These are phyloP conservation scores for Pteronotus mesoamericanus DNA, from an alignment of 2,797 vertebrate genomes.

Conservation along the genomic window DNA sequence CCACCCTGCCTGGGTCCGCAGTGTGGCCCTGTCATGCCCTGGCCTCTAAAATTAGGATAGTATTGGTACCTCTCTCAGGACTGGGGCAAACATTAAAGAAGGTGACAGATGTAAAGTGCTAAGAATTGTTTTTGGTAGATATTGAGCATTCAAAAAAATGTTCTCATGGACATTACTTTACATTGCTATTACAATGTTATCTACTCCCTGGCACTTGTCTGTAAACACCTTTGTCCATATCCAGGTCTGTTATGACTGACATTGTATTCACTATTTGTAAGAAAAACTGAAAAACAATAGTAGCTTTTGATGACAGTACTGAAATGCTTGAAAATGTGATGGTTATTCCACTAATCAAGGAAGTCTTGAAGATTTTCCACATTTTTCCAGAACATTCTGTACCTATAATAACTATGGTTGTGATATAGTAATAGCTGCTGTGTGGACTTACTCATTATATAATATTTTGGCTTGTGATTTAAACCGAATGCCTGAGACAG, in stretches of 20 bases:
- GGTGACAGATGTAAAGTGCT: neutral
- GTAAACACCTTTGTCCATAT: neutral
- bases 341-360: neutral
- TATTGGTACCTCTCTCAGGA: neutral
- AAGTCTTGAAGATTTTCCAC: neutral
- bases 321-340: neutral
- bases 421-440: neutral
- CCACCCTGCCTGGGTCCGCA: fast-evolving
- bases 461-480: neutral
- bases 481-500: neutral
- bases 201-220: neutral
- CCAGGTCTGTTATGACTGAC: neutral
- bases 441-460: neutral
- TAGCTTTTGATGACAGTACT: neutral
- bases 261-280: neutral
- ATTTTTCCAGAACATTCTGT: neutral
- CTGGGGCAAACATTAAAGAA: neutral
- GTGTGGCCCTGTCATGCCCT: fast-evolving
- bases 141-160: neutral
- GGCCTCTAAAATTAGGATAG: neutral
- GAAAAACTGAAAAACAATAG: neutral
- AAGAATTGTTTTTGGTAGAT: neutral
- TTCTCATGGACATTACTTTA: neutral
- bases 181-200: neutral
- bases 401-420: neutral